These are phyloP conservation scores for Crotalus adamanteus DNA, from an alignment of 2,797 vertebrate species.

Conservation along the genomic window DNA sequence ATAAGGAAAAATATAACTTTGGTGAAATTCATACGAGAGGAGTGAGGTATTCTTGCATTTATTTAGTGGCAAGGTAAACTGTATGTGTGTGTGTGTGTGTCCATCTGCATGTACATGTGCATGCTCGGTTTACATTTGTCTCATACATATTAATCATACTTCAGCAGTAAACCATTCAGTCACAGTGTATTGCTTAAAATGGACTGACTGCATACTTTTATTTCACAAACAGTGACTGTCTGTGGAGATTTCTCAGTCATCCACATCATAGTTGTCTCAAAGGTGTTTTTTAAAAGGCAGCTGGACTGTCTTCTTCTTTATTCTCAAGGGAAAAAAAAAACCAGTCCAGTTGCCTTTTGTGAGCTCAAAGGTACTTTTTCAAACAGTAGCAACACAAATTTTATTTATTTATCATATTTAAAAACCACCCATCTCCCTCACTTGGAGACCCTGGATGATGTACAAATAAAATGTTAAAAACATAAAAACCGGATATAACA, in stretches of 20 bases:
- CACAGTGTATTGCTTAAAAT: neutral
- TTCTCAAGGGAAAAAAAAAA: neutral
- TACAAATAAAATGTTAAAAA: neutral
- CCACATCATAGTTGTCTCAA: neutral
- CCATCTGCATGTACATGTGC: neutral
- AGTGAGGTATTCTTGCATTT: neutral
- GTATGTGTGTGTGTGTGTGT: neutral
- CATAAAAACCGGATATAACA: neutral
- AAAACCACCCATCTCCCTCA: neutral
- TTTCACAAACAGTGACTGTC: neutral
- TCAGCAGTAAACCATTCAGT: neutral
- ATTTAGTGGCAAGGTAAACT: neutral
- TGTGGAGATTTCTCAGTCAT: neutral
- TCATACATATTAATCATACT: neutral
- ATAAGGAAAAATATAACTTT: neutral
- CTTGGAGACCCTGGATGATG: neutral
- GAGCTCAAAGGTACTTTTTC: too few species aligned
- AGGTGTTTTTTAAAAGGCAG: neutral
- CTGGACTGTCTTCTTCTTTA: neutral
- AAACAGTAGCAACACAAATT: neutral
- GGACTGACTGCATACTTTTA: neutral
- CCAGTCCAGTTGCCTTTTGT: neutral
- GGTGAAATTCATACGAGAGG: neutral
- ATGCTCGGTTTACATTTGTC: neutral
- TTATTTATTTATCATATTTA: neutral